A percentile compares a stretch with the other conserved stretches of the same genome.
phyloP scores from a whole-genome alignment of 2,888 invertebrate species.

The Oligia latruncula region DNA sequence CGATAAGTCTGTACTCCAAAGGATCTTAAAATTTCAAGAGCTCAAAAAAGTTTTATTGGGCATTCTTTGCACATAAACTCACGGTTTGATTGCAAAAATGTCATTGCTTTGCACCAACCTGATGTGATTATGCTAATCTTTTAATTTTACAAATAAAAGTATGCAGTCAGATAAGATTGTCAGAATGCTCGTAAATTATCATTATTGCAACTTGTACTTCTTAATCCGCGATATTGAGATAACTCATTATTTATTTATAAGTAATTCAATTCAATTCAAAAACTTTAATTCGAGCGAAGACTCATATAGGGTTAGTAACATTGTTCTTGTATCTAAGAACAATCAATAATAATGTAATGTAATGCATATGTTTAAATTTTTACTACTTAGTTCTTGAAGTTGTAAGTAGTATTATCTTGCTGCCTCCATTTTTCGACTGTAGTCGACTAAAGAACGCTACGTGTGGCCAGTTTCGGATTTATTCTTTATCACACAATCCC shows the following conservation, averaged over 20 bases:
- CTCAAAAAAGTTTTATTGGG: neutral
- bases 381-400: neutral
- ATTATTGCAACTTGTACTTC: constrained; percentile 39
- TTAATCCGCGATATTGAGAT: constrained; percentile 42
- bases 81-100: neutral
- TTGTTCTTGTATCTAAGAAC: too few species aligned
- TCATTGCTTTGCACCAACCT: neutral
- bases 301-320: too few species aligned
- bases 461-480: constrained; percentile 5
- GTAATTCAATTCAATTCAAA: too few species aligned
- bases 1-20: neutral
- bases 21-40: neutral
- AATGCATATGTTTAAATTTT: neutral
- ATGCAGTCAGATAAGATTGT: constrained; percentile 45
- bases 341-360: neutral
- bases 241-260: constrained; percentile 10
- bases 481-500: constrained; percentile 21
- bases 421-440: neutral
- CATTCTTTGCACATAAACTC: constrained; percentile 3
- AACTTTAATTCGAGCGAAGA: too few species aligned
- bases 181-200: constrained; percentile 33
- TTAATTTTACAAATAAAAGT: constrained; percentile 37
- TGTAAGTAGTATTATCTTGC: constrained; percentile 6
- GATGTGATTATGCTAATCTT: constrained; percentile 19
- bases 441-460: neutral